Percentiles rank a stretch among this genome's conserved stretches.
Evolutionary conservation across 2,888 invertebrate genomes (phyloP).

Genomic region (Drosophila siamana): DNA sequence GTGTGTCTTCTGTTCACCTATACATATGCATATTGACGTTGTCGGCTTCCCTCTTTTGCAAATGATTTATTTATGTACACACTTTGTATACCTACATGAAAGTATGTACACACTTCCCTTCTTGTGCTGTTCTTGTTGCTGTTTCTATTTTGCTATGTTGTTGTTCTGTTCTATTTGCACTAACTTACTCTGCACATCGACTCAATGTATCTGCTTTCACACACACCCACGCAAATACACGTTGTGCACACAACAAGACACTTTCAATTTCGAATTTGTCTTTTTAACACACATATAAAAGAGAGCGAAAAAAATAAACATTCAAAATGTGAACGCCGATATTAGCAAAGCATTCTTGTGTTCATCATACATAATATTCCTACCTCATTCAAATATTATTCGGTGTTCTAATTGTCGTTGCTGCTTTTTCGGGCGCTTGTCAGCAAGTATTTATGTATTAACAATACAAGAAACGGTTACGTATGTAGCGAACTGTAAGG

Average conservation of each 20-base stretch:
- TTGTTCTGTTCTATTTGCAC: conserved; percentile 1
- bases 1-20: neutral
- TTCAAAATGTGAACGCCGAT: neutral
- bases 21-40: conserved; percentile 1
- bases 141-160: neutral
- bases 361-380: neutral
- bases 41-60: conserved; percentile 7
- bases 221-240: neutral
- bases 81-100: conserved; percentile 17
- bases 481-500: conserved; percentile 51
- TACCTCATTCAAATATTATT: conserved; percentile 29
- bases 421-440: conserved; percentile 1
- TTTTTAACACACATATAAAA: neutral
- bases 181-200: neutral
- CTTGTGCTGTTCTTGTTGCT: conserved; percentile 7
- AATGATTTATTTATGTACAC: conserved; percentile 38
- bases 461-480: neutral
- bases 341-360: conserved; percentile 10
- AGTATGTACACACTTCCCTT: conserved; percentile 14
- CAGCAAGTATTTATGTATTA: conserved; percentile 3
- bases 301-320: neutral
- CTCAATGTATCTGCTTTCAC: neutral
- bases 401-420: neutral
- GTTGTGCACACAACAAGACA: too few relatives aligned
- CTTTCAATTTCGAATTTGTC: conserved; percentile 4